These are phyloP conservation scores for Tiaroga cobitis DNA, from an alignment of 2,797 vertebrate species.

Conservation along the genomic window DNA sequence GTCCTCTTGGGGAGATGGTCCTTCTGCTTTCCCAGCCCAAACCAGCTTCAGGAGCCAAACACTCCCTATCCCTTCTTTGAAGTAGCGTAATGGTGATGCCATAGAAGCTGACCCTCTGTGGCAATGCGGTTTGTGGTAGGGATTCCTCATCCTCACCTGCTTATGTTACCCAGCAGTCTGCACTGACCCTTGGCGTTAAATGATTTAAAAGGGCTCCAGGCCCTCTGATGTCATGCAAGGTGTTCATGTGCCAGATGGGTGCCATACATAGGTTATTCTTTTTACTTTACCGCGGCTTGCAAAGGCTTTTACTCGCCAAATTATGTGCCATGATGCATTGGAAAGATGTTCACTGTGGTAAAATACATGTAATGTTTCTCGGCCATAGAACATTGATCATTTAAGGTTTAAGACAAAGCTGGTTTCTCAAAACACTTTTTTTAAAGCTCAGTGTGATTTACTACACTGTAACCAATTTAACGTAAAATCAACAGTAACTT, in stretches of 20 bases:
- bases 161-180: conserved; percentile 35
- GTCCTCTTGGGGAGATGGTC: conserved; percentile 40
- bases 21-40: conserved; percentile 45
- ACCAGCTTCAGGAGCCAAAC: conserved; percentile 39
- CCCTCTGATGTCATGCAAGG: conserved; percentile 56
- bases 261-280: conserved; percentile 35
- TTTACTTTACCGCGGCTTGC: conserved; percentile 35
- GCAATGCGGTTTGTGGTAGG: conserved; percentile 37
- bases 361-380: conserved; percentile 37
- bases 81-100: conserved; percentile 34
- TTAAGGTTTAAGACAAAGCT: conserved; percentile 1
- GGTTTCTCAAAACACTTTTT: conserved; percentile 19
- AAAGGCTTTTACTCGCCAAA: background rate
- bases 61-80: conserved; percentile 31
- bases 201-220: conserved; percentile 44
- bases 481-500: too few relatives aligned
- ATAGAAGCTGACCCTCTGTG: conserved; percentile 47
- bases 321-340: conserved; percentile 19
- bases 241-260: conserved; percentile 43
- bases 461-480: too few relatives aligned
- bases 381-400: conserved; percentile 7
- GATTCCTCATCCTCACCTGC: conserved; percentile 55
- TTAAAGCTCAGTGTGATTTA: conserved; percentile 1
- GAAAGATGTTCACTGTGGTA: conserved; percentile 39
- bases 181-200: conserved; percentile 38